Conservation (phyloP, 2,888 invertebrate genomes). For the Eucera pruinosa region DNA sequence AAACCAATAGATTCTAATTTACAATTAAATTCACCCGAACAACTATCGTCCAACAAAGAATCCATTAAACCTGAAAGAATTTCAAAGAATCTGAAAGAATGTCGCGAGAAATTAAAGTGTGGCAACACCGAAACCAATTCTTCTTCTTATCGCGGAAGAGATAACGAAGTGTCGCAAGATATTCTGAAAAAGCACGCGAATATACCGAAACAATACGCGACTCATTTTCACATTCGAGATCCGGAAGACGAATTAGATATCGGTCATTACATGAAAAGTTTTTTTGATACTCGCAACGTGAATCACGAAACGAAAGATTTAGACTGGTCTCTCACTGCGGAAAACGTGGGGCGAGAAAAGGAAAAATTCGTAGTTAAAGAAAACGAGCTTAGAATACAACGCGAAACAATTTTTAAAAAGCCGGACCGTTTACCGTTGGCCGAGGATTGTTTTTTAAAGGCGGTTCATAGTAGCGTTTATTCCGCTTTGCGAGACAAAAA, state of each 20-base stretch:
- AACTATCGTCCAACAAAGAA: neutral
- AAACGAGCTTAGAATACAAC: neutral
- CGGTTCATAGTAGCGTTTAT: constrained; percentile 35
- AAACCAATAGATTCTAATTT: neutral
- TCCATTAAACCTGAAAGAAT: neutral
- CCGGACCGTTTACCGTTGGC: constrained; percentile 1
- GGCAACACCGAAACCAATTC: neutral
- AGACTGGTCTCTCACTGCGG: constrained; percentile 21
- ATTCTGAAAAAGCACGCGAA: neutral
- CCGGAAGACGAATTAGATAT: constrained; percentile 24
- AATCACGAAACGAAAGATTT: neutral
- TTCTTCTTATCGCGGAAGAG: too few species aligned
- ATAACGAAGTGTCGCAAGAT: constrained; percentile 4
- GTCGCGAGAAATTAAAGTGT: neutral
- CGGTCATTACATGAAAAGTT: neutral
- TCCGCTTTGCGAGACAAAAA: constrained; percentile 33
- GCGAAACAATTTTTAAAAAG: constrained; percentile 6
- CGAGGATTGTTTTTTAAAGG: constrained; percentile 41
- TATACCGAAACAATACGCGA: constrained; percentile 30
- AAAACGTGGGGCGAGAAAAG: neutral
- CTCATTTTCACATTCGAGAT: constrained; percentile 20
- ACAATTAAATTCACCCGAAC: neutral
- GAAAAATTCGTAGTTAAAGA: neutral
- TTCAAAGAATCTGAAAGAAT: too few species aligned
- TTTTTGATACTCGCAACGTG: neutral